Base-by-base conservation (phyloP, 2,797 vertebrate genomes). In the Anas bahamensis region DNA sequence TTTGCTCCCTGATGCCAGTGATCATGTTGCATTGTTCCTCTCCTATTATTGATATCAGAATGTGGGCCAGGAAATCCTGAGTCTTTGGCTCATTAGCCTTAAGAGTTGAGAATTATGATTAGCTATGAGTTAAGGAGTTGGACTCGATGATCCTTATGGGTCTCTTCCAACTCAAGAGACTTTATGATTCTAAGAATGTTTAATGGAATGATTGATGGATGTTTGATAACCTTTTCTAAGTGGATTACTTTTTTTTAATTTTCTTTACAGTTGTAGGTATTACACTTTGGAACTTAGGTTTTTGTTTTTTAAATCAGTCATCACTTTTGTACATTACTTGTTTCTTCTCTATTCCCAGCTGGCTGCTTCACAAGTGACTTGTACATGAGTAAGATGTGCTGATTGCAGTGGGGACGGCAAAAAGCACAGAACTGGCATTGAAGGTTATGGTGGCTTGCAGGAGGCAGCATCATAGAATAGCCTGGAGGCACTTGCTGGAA, bases 71-170 rank as follows among this genome's bases (percentile, higher is more conserved):
- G 79, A 86, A 95, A 90, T 83, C 82, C 7, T 6, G 70, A 85
- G 69, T 83, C 57, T 86, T 87, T 65, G 93, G 52, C 33, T 85
- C 29, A 26, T 63, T 60, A 81, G 66, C 66, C 48, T 81, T 83
- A 70, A 61, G 73, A 92, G 52, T 68, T 83, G 90, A 92, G 80
- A 92, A 76, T 78, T 89, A 72, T 39, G 31, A 73, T 83, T 85
- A 89, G 24, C 48, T 72, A 39, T 56, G 59, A 81, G 37, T 74
- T 79, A 61, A 80, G 88, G 50, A 52, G 50, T 16, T 52, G 50
- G 24, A 52, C 50, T 52, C 24, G 50, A 52, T 52, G 50, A 52
- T 26, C 50, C 50, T 52, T 52, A 26, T 52, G 24, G 24, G 24
- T 52, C 50, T 26, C 50, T 52, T 26, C 50, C 50, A 52, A 26